These are phyloP conservation scores for Trimorus sp. DNA, from an alignment of 2,888 invertebrate genomes.

Conservation along the genomic window DNA sequence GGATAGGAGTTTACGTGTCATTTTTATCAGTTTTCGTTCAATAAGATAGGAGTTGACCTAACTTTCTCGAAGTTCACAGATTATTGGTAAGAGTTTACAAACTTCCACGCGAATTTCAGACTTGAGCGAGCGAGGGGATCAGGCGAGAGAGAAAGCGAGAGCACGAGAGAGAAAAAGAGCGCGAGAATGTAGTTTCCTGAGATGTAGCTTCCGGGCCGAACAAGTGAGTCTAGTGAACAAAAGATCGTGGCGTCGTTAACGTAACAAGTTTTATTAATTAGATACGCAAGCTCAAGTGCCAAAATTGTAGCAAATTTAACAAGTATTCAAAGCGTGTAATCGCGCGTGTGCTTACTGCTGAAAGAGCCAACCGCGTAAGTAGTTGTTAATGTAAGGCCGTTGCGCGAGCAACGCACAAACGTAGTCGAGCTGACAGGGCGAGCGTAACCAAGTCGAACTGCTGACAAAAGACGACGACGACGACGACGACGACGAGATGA, in stretches of 20 bases:
- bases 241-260: slow-evolving; percentile 45
- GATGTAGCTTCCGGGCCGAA: slow-evolving; percentile 46
- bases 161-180: slow-evolving; percentile 34
- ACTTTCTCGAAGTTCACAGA: no score
- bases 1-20: no score
- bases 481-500: slow-evolving; percentile 1
- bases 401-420: slow-evolving; percentile 22
- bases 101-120: no score
- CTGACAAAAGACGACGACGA: no score
- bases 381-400: slow-evolving; percentile 49
- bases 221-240: slow-evolving; percentile 50
- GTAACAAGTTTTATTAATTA: slow-evolving; percentile 67
- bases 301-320: slow-evolving; percentile 73
- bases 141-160: slow-evolving; percentile 18
- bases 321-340: slow-evolving; percentile 61
- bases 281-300: slow-evolving; percentile 76
- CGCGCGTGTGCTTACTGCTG: slow-evolving; percentile 66
- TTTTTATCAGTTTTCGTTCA: no score
- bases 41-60: no score
- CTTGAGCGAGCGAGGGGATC: slow-evolving; percentile 3
- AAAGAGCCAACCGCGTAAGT: slow-evolving; percentile 64
- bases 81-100: no score
- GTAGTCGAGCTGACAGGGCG: no score
- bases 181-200: slow-evolving; percentile 15
- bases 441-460: no score